Evolutionary conservation across 2,113 vertebrate species (phyloP).

Genomic region (Eidolon helvum): DNA sequence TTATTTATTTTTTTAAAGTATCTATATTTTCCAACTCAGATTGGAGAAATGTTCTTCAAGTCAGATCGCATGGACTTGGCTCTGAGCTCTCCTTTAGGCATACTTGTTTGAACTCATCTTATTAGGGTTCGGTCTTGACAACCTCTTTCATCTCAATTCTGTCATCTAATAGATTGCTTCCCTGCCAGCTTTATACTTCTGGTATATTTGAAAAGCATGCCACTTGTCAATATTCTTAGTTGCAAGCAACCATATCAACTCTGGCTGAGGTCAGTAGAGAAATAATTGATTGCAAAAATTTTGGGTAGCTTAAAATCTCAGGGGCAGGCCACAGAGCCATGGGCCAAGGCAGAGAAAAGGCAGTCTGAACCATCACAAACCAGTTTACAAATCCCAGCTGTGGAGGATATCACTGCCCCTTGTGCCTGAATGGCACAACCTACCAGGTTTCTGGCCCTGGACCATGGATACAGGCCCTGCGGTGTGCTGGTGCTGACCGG

Average conservation of each 20-base stretch:
- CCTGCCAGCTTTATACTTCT: background rate
- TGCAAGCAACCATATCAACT: background rate
- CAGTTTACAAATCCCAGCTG: background rate
- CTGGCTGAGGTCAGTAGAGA: background rate
- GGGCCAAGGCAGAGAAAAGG: background rate
- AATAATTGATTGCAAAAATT: background rate
- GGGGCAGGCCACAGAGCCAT: background rate
- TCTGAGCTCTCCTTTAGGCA: background rate
- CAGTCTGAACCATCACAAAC: background rate
- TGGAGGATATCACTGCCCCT: rapidly evolving
- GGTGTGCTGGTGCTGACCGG: rapidly evolving
- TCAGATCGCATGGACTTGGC: background rate
- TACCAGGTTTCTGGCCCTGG: background rate
- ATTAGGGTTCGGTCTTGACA: background rate
- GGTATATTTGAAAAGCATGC: background rate
- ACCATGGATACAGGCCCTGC: rapidly evolving
- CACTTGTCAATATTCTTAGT: background rate
- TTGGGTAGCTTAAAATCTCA: background rate
- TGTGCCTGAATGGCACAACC: background rate
- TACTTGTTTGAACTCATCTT: background rate
- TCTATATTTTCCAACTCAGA: background rate
- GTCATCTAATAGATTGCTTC: background rate
- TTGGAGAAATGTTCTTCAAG: background rate
- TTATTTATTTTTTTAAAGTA: background rate
- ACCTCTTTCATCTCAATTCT: background rate